Base-by-base conservation (phyloP, 1,140 invertebrate species). In the Drosophila pachea region DNA sequence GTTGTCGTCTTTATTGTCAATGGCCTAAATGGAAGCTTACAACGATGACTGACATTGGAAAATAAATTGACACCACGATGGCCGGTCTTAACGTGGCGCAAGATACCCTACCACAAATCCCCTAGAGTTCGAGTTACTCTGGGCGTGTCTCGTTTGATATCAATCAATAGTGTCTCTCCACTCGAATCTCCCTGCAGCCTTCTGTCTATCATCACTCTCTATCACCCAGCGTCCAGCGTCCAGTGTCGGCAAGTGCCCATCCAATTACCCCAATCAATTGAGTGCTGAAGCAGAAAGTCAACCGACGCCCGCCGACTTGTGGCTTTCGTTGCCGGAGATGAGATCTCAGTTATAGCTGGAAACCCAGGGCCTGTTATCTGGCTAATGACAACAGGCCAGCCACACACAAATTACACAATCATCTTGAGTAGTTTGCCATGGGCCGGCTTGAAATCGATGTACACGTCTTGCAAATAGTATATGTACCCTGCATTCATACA, bases 131-230 rank as follows among this genome's bases (percentile, higher is more conserved):
- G 52, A 40, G 45, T 72, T 60, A 53, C 49, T 35, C 29, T 14
- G 58, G 33, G 32, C 36, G 40, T 32, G 60, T 65, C 64, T 43
- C 40, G 61, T 75, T 69, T 68, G 73, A 73, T 75, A 69, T 68
- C 70, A 73, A 75, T 75, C 73, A 75, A 73, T 62, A 55, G 50
- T 55, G 68, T 73, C 73, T 64, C 65, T 73, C 70, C 60, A 58
- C 65, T 64, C 14, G 45, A 29, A 22, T 22, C 33, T 55, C 40
- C 29, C 45, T 40, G 35, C 22, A 22, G 22, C 16, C 52, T 36
- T 11, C 38, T 35, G n/a, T 4, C 48, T n/a, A 11, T 5, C 7
- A 0, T 14, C 12, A 14, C 14, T 14, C 40, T 14, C 40, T n/a
- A n/a, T n/a, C n/a, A n/a, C n/a, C n/a, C 40, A 43, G 22, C 22